Base-by-base conservation (phyloP, 1,140 invertebrate species). In the Asobara japonica region DNA sequence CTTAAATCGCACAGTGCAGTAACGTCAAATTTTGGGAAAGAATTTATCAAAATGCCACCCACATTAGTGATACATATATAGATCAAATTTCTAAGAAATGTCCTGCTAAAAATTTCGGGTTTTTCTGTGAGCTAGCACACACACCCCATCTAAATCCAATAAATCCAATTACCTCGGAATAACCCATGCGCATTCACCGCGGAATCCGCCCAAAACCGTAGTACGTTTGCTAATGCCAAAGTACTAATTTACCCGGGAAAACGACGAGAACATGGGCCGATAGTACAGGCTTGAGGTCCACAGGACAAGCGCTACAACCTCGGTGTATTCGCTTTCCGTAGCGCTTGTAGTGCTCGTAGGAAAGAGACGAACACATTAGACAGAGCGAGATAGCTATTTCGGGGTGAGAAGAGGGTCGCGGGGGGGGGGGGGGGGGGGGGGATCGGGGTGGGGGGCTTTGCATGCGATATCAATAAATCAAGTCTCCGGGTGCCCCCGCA, bases 391-490 rank as follows among this genome's bases (percentile, higher is more conserved):
- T 67, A 41, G 70, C 64, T 72, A 72, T 72, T 74, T 51, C 68
- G 77, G 77, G 74, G 75, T 36, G 29, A 30, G 20, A 33, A 36
- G 31, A 45, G 18, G 25, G 72, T 72, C 74, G 61, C 68, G 77
- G 77, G 74, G 75, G 56, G 29, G 29, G 20, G 51, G 56, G 31
- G 64, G 18, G 25, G 30, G n/a, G 29, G 41, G 45, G 38, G 3
- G 67, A 13, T n/a, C n/a, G n/a, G n/a, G n/a, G n/a, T n/a, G n/a
- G 70, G 79, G 82, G 86, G 85, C 86, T 87, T 87, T 87, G 85
- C 86, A 87, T 87, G 86, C 86, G 86, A 87, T 88, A 88, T 87
- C 85, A 87, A 88, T 88, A 88, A 88, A 88, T 87, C 85, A 88
- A 86, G 85, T 86, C 80, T 78, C 82, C 79, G 80, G 79, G 83